Conservation (phyloP, 2,797 vertebrate genomes). For the Cynodonichthys magdalenae region DNA sequence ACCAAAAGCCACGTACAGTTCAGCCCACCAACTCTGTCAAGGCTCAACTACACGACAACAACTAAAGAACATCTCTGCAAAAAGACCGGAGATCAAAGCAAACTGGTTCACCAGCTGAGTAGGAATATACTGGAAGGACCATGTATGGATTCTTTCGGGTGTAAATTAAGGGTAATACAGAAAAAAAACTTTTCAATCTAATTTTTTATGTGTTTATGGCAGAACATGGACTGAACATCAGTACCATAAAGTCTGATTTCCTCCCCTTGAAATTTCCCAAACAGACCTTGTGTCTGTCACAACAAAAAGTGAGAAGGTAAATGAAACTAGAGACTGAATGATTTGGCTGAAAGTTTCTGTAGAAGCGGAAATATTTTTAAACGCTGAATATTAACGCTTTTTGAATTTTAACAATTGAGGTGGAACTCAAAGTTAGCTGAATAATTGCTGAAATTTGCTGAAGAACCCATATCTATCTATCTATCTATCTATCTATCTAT, state of each 20-base stretch:
- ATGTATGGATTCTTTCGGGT: conserved; percentile 42
- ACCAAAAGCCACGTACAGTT: conserved; percentile 61
- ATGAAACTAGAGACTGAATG: too few relatives aligned
- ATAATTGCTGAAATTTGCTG: too few relatives aligned
- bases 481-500: too few relatives aligned
- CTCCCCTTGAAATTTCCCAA: conserved; percentile 19
- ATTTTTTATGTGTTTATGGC: too few relatives aligned
- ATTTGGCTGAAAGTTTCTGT: too few relatives aligned
- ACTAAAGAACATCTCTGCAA: conserved; percentile 37
- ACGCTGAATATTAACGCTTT: too few relatives aligned
- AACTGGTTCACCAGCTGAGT: not conserved
- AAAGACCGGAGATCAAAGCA: conserved; percentile 1
- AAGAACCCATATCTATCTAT: too few relatives aligned
- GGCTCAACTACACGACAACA: conserved; percentile 49
- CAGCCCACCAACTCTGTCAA: conserved; percentile 13
- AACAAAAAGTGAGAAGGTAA: conserved; percentile 31
- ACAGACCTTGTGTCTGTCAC: conserved; percentile 2
- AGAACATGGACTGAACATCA: conserved; percentile 38
- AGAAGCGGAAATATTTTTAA: too few relatives aligned
- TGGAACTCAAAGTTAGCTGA: too few relatives aligned
- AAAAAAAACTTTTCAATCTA: too few relatives aligned
- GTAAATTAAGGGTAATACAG: not conserved
- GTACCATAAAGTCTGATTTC: conserved; percentile 48
- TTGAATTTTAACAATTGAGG: too few relatives aligned
- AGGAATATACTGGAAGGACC: conserved; percentile 42